Evolutionary conservation across 2,113 vertebrate genomes (phyloP), one percentile per base, ranked within the genome.

Genomic region (Furnarius figulus): DNA sequence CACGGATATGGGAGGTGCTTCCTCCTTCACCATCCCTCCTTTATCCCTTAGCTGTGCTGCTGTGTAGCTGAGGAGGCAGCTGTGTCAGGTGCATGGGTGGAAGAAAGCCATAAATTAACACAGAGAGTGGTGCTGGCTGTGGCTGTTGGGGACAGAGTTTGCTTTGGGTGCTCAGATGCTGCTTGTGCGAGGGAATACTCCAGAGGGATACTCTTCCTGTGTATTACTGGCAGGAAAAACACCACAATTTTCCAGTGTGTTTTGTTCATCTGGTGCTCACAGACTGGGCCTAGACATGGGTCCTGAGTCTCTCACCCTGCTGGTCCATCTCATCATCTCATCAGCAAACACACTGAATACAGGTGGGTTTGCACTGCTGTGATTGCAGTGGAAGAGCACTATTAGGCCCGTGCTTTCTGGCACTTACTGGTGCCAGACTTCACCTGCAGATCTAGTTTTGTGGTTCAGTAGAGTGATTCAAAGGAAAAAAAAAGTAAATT

Each of bases 81-180:
- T 25, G 65, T 71, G 63, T 72, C 61, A 47, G 87, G 40, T 27
- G 4, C 33, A 91, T 59, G 92, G 94, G 90, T 97, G 96, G 97
- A 98, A 98, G 96, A 98, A 98, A 98, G 93, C 28, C 91, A 95
- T 95, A 97, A 90, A 95, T 96, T 78, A 97, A 80, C 1, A 73
- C 40, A 53, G 85, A 93, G 74, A 93, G 58, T 3, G 39, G 28
- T 10, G 12, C 39, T 95, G 80, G 70, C 24, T 67, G 86, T 15
- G 66, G 90, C 40, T 63, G 62, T 47, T 81, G 77, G 50, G 35
- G 27, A 70, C 52, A n/a, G 53, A 88, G 15, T 49, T 92, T 47
- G 66, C 44, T 91, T 83, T 79, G 67, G 68, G 82, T 84, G 59
- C 58, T 37, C 15, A n/a, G 76, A 55, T 66, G 52, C 58, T 0